These are phyloP conservation scores for Sycophila sp. DNA, from an alignment of 1,140 invertebrate genomes.

Conservation along the genomic window DNA sequence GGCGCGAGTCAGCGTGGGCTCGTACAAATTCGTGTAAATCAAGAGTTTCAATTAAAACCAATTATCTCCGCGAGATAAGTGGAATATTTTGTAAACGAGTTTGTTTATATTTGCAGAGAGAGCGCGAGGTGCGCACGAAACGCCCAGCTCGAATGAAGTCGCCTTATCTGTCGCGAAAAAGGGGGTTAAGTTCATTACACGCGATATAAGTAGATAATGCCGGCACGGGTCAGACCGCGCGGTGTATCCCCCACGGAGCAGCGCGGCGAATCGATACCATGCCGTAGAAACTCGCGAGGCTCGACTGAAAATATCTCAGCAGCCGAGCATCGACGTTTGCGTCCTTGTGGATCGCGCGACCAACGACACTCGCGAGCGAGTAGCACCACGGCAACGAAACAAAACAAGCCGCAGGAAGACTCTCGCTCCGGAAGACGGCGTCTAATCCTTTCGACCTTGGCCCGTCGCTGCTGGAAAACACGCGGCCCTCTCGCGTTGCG, in stretches of 20 bases:
- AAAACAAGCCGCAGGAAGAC: background rate
- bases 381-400: too few relatives aligned
- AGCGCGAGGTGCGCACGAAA: background rate
- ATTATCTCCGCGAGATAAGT: too few relatives aligned
- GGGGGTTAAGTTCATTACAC: constrained; percentile 12
- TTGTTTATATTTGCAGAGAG: too few relatives aligned
- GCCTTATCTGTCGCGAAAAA: background rate
- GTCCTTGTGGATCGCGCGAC: too few relatives aligned
- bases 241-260: too few relatives aligned
- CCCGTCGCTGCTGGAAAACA: background rate
- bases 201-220: background rate
- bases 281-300: too few relatives aligned
- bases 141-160: background rate
- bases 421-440: background rate
- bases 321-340: background rate
- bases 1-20: too few relatives aligned
- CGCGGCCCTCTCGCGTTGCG: background rate
- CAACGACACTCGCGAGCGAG: too few relatives aligned
- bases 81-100: too few relatives aligned
- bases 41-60: too few relatives aligned
- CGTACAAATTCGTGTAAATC: too few relatives aligned
- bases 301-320: background rate
- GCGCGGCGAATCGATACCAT: too few relatives aligned
- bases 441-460: background rate
- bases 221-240: background rate